Percentiles rank a stretch among this genome's conserved stretches.
These are phyloP conservation scores for Rana temporaria DNA, from an alignment of 2,113 vertebrate genomes.

Conservation along the genomic window DNA sequence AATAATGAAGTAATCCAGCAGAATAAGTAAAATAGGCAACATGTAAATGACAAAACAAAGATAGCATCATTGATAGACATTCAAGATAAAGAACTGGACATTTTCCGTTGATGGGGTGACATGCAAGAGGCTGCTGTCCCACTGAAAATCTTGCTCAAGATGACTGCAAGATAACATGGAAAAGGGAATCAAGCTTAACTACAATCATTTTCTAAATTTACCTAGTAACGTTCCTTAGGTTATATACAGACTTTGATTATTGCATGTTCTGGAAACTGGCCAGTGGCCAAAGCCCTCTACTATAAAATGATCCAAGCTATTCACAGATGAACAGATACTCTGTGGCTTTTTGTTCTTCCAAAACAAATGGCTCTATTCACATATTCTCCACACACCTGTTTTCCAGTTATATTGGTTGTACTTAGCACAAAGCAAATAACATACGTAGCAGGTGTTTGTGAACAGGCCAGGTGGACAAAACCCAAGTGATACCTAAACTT, in stretches of 20 bases:
- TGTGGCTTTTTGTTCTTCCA: background rate
- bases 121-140: too few species aligned
- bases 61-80: too few species aligned
- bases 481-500: conserved; percentile 24
- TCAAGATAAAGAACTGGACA: too few species aligned
- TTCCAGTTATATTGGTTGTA: conserved; percentile 40
- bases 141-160: too few species aligned
- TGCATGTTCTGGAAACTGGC: conserved; percentile 2
- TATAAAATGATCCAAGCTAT: background rate
- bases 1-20: too few species aligned
- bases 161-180: too few species aligned
- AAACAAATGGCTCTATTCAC: conserved; percentile 44
- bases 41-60: too few species aligned
- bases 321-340: conserved; percentile 9
- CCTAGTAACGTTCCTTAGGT: too few species aligned
- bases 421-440: conserved; percentile 28
- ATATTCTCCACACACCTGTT: conserved; percentile 40
- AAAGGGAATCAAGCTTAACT: too few species aligned
- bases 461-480: background rate
- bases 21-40: too few species aligned
- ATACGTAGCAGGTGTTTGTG: conserved; percentile 30
- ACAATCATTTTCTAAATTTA: too few species aligned
- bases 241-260: background rate
- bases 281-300: background rate
- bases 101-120: too few species aligned